Percentiles rank a stretch among this genome's conserved stretches.
phyloP scores from a whole-genome alignment of 2,113 vertebrate species.

The Silurus glanis region DNA sequence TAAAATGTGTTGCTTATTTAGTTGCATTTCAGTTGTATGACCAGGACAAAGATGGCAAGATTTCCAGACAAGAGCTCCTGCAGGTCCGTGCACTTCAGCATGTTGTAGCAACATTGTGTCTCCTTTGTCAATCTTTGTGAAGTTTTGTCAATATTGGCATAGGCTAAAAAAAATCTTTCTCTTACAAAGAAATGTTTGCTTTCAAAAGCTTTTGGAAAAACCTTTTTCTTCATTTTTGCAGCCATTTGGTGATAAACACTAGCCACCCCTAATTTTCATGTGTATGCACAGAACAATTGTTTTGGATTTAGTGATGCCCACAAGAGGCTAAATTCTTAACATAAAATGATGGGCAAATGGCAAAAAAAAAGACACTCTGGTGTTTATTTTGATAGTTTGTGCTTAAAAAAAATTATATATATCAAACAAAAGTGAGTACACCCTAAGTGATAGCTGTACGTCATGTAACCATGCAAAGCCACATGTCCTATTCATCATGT shows the following conservation, averaged over 20 bases:
- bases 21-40: conserved; percentile 82
- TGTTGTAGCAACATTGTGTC: neutral
- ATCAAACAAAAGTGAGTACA: too few species aligned
- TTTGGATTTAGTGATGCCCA: neutral
- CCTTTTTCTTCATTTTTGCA: neutral
- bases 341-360: neutral
- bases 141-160: neutral
- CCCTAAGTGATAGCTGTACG: too few species aligned
- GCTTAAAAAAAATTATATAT: too few species aligned
- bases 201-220: neutral
- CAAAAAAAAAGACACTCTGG: neutral
- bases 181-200: neutral
- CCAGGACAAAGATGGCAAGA: conserved; percentile 79
- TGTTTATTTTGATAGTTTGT: too few species aligned
- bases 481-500: too few species aligned
- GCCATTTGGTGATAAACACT: neutral
- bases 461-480: too few species aligned
- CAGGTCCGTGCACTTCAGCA: conserved; percentile 66
- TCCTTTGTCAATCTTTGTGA: neutral
- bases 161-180: too few species aligned
- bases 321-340: neutral
- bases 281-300: neutral
- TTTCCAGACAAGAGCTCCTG: conserved; percentile 76
- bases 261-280: neutral
- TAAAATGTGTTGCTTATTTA: conserved; percentile 46